phyloP scores from a whole-genome alignment of 2,888 invertebrate species.

The Bellardia bayeri region DNA sequence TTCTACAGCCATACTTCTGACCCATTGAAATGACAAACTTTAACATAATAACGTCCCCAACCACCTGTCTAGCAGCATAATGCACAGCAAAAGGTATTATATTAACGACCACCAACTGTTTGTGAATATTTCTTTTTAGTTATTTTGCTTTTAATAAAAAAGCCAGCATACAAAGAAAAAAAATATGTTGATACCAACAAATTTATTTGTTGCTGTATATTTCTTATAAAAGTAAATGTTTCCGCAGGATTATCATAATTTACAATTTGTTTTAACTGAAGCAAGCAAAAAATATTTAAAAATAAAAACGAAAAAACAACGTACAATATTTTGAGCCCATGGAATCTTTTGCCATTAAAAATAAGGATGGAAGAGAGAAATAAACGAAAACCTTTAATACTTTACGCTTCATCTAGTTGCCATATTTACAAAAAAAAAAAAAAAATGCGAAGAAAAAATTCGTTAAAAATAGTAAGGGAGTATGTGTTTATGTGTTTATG shows the following conservation, averaged over 20 bases:
- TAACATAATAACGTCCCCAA: neutral
- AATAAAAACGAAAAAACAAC: slow-evolving; percentile 13
- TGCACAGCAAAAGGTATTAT: slow-evolving; percentile 16
- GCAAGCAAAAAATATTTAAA: slow-evolving; percentile 23
- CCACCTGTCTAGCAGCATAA: neutral
- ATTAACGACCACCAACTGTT: slow-evolving; percentile 20
- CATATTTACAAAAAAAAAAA: slow-evolving; percentile 48
- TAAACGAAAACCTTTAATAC: slow-evolving; percentile 49
- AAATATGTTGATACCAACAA: slow-evolving; percentile 50
- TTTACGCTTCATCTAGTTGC: slow-evolving; percentile 71
- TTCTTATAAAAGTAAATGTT: slow-evolving; percentile 34
- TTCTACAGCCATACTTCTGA: neutral
- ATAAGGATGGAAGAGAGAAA: neutral
- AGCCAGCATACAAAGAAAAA: neutral
- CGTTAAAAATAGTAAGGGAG: neutral
- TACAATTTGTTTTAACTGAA: slow-evolving; percentile 63
- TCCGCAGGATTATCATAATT: slow-evolving; percentile 66
- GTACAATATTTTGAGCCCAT: slow-evolving; percentile 46
- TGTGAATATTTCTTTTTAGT: slow-evolving; percentile 7
- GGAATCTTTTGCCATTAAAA: slow-evolving; percentile 45
- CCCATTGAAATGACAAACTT: slow-evolving; percentile 31
- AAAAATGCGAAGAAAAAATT: slow-evolving; percentile 5
- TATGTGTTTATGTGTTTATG: slow-evolving; percentile 25
- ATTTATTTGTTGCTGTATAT: slow-evolving; percentile 24
- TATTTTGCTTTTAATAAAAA: neutral